Conservation (phyloP, 1,140 invertebrate species). For the Drosophila ambigua region DNA sequence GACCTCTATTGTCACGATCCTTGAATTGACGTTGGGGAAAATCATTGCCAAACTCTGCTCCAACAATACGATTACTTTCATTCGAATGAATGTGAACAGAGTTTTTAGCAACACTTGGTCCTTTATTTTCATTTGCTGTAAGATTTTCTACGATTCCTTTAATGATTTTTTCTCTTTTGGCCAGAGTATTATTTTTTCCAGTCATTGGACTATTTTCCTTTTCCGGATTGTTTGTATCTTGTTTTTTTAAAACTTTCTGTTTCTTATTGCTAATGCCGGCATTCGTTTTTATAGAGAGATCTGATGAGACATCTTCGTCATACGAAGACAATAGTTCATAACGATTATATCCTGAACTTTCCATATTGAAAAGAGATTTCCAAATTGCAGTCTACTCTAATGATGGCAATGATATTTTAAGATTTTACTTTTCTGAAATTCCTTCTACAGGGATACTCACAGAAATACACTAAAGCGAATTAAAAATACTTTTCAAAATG, state of each 20-base stretch:
- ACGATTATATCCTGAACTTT: constrained; percentile 96
- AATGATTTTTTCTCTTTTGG: no score
- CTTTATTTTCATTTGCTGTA: constrained; percentile 84
- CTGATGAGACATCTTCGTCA: constrained; percentile 88
- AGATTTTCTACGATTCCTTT: constrained; percentile 86
- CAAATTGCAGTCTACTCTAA: constrained; percentile 29
- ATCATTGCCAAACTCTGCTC: constrained; percentile 83
- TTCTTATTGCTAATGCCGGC: constrained; percentile 46
- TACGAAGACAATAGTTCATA: constrained; percentile 94
- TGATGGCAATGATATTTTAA: constrained; percentile 10
- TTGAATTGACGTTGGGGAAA: constrained; percentile 77
- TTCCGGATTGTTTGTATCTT: constrained; percentile 85
- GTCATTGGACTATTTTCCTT: constrained; percentile 91
- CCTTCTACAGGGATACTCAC: constrained; percentile 26
- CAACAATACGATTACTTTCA: constrained; percentile 84
- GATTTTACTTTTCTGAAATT: constrained; percentile 7
- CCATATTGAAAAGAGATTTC: constrained; percentile 87
- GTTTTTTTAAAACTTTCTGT: constrained; percentile 30
- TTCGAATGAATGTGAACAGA: constrained; percentile 84
- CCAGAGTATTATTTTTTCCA: constrained; percentile 85
- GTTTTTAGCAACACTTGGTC: constrained; percentile 6
- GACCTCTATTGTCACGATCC: constrained; percentile 69
- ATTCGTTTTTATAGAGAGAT: constrained; percentile 21
- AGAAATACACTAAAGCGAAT: background rate
- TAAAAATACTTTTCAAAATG: background rate